A percentile compares a stretch with the other conserved stretches of the same genome.
These are phyloP conservation scores for Etheostoma cragini DNA, from an alignment of 2,113 vertebrate species.

Conservation along the genomic window DNA sequence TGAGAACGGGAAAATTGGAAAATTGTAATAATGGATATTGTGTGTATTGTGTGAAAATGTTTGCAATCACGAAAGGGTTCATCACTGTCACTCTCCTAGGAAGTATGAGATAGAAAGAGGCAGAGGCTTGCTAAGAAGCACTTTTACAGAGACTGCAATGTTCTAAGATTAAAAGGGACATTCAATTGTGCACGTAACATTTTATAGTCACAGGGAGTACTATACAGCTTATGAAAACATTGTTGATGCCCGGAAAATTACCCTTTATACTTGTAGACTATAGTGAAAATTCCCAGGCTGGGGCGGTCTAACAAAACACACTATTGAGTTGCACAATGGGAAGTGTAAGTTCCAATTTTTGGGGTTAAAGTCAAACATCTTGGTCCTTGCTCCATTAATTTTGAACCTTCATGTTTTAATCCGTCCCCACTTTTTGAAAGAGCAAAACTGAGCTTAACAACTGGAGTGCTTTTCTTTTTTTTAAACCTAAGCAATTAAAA, in stretches of 20 bases:
- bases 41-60: conserved; percentile 66
- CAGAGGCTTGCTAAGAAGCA: conserved; percentile 4
- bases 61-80: conserved; percentile 57
- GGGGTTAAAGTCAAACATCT: neutral
- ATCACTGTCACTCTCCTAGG: conserved; percentile 49
- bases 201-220: neutral
- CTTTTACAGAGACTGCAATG: neutral
- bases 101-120: conserved; percentile 22
- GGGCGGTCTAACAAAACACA: neutral
- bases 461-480: neutral
- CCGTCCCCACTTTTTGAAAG: neutral
- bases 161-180: conserved; percentile 22
- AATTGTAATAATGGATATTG: conserved; percentile 55
- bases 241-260: neutral
- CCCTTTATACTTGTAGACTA: neutral
- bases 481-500: neutral
- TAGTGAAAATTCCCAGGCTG: neutral
- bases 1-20: conserved; percentile 22
- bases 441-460: neutral
- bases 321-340: neutral
- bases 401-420: neutral
- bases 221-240: neutral
- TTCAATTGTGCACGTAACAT: conserved; percentile 1
- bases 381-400: neutral
- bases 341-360: neutral